Evolutionary conservation across 2,113 vertebrate species (phyloP).

Genomic region (Lota lota): DNA sequence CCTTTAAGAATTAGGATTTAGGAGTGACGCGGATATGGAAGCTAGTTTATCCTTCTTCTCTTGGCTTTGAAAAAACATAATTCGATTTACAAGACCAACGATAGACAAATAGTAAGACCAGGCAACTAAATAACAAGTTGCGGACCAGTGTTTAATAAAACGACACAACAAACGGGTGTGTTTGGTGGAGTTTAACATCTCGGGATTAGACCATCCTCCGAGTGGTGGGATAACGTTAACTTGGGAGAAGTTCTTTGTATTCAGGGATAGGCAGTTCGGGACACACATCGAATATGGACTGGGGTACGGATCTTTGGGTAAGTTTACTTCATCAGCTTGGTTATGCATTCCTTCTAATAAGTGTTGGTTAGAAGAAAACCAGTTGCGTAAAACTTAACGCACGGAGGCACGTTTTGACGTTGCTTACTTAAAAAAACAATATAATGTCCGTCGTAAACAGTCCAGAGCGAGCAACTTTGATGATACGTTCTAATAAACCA

Average conservation of each 20-base stretch:
- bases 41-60: constrained; percentile 71
- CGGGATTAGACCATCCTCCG: constrained; percentile 46
- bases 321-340: constrained; percentile 44
- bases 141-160: constrained; percentile 11
- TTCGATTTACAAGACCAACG: constrained; percentile 40
- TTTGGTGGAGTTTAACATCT: constrained; percentile 16
- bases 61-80: constrained; percentile 63
- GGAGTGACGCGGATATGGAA: constrained; percentile 78
- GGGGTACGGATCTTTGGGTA: constrained; percentile 81
- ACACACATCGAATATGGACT: constrained; percentile 72
- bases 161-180: neutral
- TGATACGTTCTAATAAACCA: no score
- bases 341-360: no score
- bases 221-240: constrained; percentile 53
- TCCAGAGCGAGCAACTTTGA: no score
- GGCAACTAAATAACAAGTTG: constrained; percentile 17
- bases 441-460: no score
- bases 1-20: constrained; percentile 82
- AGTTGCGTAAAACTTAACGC: no score
- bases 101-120: neutral
- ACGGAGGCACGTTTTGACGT: no score
- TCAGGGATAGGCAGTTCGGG: constrained; percentile 47
- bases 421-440: no score
- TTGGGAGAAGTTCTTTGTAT: constrained; percentile 75
- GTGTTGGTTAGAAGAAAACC: no score